phyloP scores from a whole-genome alignment of 2,113 vertebrate genomes.

The Python bivittatus region DNA sequence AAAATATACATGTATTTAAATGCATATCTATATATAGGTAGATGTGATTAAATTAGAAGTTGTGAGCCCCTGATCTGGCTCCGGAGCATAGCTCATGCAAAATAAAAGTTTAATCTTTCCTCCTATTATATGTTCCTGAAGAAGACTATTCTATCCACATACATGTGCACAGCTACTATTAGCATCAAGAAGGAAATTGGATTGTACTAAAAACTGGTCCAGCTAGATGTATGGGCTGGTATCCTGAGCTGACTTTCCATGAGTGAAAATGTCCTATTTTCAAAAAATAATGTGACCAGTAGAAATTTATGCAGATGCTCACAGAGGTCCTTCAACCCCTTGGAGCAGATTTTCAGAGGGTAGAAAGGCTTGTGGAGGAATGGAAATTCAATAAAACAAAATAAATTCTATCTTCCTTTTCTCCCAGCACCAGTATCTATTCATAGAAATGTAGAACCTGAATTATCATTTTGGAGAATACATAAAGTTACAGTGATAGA shows the following conservation, averaged over 20 bases:
- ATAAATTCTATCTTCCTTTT: accelerated
- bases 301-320: background rate
- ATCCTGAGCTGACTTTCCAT: background rate
- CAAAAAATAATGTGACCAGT: background rate
- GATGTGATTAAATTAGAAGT: background rate
- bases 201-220: conserved; percentile 4
- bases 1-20: background rate
- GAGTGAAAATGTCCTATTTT: background rate
- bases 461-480: background rate
- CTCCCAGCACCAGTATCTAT: background rate
- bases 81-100: background rate
- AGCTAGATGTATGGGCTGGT: background rate
- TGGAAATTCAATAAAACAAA: background rate
- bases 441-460: background rate
- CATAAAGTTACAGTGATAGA: background rate
- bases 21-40: background rate
- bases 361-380: background rate
- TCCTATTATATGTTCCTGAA: background rate
- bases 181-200: background rate
- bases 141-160: background rate
- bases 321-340: background rate
- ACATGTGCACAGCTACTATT: background rate
- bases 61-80: background rate
- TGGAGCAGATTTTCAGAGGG: background rate
- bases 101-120: background rate